A percentile compares a stretch with the other conserved stretches of the same genome.
These are phyloP conservation scores for Merluccius polli DNA, from an alignment of 2,797 vertebrate genomes.

Conservation along the genomic window DNA sequence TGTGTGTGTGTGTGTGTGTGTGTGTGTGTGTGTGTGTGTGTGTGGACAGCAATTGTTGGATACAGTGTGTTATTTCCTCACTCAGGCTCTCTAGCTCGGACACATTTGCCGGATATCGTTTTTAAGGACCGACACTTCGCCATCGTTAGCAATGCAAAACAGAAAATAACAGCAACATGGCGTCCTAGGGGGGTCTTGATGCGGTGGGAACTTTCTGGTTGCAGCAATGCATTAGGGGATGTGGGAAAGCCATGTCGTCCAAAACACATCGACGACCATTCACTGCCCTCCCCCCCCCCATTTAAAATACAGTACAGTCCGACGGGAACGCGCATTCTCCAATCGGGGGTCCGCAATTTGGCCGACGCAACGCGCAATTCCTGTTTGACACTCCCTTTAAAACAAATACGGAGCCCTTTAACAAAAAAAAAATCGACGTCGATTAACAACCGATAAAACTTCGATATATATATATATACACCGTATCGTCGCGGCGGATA, in stretches of 20 bases:
- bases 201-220: conserved; percentile 51
- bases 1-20: too few species aligned
- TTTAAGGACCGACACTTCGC: too few species aligned
- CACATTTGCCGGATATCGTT: neutral
- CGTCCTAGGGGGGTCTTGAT: neutral
- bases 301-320: conserved; percentile 65
- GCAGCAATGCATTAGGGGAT: conserved; percentile 48
- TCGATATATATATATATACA: conserved; percentile 29
- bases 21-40: neutral
- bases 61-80: too few species aligned
- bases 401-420: conserved; percentile 67
- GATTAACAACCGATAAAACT: neutral
- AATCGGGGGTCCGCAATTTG: conserved; percentile 37
- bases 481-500: conserved; percentile 12
- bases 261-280: conserved; percentile 38
- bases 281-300: conserved; percentile 56
- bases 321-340: conserved; percentile 57
- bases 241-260: conserved; percentile 40
- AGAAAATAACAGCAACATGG: conserved; percentile 1
- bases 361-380: conserved; percentile 56
- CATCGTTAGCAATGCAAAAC: too few species aligned
- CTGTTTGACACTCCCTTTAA: conserved; percentile 69
- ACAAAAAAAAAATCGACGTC: conserved; percentile 35
- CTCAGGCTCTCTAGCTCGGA: neutral
- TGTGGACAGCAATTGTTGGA: neutral